Evolutionary conservation across 2,888 invertebrate genomes (phyloP).

Genomic region (Nomada hirtipes): DNA sequence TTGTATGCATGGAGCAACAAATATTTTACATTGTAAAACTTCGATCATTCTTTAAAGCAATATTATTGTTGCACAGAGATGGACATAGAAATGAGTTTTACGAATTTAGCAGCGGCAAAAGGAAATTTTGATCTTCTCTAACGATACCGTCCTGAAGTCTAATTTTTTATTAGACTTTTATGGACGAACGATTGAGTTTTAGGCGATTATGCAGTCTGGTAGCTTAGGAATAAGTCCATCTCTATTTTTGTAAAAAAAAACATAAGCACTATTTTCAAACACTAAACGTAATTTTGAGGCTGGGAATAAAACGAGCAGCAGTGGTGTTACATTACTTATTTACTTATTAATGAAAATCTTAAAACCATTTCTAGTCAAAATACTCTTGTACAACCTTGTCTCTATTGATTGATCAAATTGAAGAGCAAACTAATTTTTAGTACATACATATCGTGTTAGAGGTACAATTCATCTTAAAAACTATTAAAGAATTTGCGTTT

Average conservation of each 20-base stretch:
- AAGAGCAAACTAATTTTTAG: constrained; percentile 77
- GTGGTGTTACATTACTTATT: constrained; percentile 33
- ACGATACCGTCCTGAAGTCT: background rate
- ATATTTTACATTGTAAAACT: constrained; percentile 40
- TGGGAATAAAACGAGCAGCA: constrained; percentile 27
- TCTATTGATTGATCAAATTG: constrained; percentile 61
- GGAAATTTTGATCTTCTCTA: constrained; percentile 1
- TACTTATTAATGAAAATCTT: constrained; percentile 43
- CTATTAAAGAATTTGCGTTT: constrained; percentile 53
- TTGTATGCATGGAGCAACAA: constrained; percentile 58
- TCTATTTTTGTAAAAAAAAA: constrained; percentile 51
- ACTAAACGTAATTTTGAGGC: constrained; percentile 42
- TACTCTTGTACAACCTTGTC: constrained; percentile 62
- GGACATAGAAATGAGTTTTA: constrained; percentile 49
- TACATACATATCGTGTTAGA: constrained; percentile 80
- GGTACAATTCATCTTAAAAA: constrained; percentile 70
- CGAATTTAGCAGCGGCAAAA: background rate
- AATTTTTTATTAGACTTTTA: constrained; percentile 7
- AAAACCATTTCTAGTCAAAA: constrained; percentile 58
- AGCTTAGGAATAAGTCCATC: constrained; percentile 31
- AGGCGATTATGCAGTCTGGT: constrained; percentile 10
- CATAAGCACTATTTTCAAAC: constrained; percentile 47
- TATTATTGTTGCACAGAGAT: constrained; percentile 51
- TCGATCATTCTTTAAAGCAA: constrained; percentile 44
- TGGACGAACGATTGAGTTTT: constrained; percentile 33